phyloP scores from a whole-genome alignment of 2,888 invertebrate genomes.

The Corbicula japonica region DNA sequence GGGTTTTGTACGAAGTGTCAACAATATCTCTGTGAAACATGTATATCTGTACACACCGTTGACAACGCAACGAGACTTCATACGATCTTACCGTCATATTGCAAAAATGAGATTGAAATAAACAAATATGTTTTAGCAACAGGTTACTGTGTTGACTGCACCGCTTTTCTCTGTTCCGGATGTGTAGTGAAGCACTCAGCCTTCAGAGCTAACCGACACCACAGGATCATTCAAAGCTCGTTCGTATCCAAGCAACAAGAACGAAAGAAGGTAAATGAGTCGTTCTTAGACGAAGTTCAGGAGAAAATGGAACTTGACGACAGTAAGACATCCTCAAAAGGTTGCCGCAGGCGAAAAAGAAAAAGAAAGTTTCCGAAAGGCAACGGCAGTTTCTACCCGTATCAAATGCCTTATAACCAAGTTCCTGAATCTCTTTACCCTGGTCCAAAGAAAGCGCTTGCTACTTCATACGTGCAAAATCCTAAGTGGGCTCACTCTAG shows the following conservation, averaged over 20 bases:
- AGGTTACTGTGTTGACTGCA: constrained; percentile 51
- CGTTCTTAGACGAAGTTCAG: constrained; percentile 15
- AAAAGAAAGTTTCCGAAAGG: constrained; percentile 25
- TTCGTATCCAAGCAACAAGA: constrained; percentile 34
- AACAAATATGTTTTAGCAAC: constrained; percentile 48
- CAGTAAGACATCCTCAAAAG: constrained; percentile 5
- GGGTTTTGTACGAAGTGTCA: constrained; percentile 51
- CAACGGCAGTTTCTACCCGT: constrained; percentile 22
- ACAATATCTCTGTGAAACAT: constrained; percentile 47
- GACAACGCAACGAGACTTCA: constrained; percentile 29
- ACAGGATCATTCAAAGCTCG: constrained; percentile 54
- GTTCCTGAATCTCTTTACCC: constrained; percentile 48
- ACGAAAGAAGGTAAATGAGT: not conserved
- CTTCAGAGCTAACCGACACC: constrained; percentile 36
- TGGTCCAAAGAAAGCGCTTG: constrained; percentile 40
- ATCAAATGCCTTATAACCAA: constrained; percentile 11
- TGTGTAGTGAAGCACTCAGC: constrained; percentile 45
- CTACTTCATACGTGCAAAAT: constrained; percentile 38
- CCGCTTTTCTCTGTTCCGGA: constrained; percentile 49
- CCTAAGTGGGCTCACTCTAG: constrained; percentile 56
- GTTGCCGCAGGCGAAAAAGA: not conserved
- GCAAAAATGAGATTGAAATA: constrained; percentile 41
- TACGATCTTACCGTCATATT: constrained; percentile 44
- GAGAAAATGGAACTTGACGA: constrained; percentile 2
- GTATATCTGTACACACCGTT: constrained; percentile 33